Base-by-base conservation (phyloP, 1,140 invertebrate genomes). In the Bombus picipes region DNA sequence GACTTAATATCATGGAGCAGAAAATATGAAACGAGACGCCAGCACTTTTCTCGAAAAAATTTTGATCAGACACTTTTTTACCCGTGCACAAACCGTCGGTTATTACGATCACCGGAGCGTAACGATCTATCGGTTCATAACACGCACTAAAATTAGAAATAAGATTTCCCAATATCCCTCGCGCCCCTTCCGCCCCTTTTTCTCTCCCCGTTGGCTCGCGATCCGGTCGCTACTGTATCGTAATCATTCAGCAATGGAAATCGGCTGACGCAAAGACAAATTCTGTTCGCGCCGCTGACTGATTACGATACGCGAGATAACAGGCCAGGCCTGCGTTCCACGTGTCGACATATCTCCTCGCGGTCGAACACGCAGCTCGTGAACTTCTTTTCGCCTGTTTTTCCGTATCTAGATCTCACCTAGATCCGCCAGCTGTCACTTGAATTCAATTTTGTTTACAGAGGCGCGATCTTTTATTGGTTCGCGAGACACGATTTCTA, bases 211-310 rank as follows among this genome's bases (percentile, higher is more conserved):
- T 71, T 25, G 18, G n/a, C 41, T 68, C 28, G 62, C 70, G 68
- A 22, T 65, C 66, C 66, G 9, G 37, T 78, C 74, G 66, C 34
- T 62, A 59, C 34, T 53, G 72, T 22, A 85, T 85, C 66, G 75
- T 76, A 82, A 86, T 90, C 89, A 57, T 22, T 90, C 89, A 47
- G 75, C 66, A 90, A 85, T 88, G 78, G 89, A 91, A 86, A 88
- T 88, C 83, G 66, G 68, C 66, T 71, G 89, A 88, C 83, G 89
- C 71, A 87, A 82, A 90, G 87, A 90, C 87, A 90, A 91, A 91
- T 91, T 90, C 83, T 83, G 87, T 85, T 90, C 79, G 83, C 83
- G 74, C 78, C 43, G 78, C 62, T 88, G 87, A 91, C 85, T 90
- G 83, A 90, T 90, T 90, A 90, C 80, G 83, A 89, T 87, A 89